Percentiles rank a stretch among this genome's conserved stretches.
phyloP scores from a whole-genome alignment of 2,888 invertebrate genomes.

The Adelognathus sp. region DNA sequence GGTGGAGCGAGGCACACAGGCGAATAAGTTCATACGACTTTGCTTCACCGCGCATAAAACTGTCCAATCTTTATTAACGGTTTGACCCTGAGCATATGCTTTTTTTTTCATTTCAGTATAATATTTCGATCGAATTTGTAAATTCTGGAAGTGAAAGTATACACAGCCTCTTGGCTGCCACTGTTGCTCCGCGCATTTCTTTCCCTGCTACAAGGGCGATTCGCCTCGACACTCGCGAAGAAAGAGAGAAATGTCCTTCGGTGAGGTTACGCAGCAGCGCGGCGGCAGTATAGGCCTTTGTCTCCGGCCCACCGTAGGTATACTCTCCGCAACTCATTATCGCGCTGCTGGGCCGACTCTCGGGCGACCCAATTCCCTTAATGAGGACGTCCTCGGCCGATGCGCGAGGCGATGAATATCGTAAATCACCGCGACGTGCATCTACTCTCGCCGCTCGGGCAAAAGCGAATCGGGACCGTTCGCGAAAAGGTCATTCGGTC shows the following conservation, averaged over 20 bases:
- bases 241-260: constrained; percentile 14
- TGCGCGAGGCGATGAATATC: constrained; percentile 54
- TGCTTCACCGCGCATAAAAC: constrained; percentile 67
- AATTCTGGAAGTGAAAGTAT: constrained; percentile 48
- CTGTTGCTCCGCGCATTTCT: constrained; percentile 32
- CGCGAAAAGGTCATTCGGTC: constrained; percentile 8
- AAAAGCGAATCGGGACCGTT: constrained; percentile 5
- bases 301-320: constrained; percentile 58
- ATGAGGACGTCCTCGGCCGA: constrained; percentile 66
- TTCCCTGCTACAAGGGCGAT: constrained; percentile 50
- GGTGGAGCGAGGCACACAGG: constrained; percentile 23
- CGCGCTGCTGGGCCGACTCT: constrained; percentile 51
- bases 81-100: constrained; percentile 8
- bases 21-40: constrained; percentile 60
- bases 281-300: constrained; percentile 61
- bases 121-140: constrained; percentile 23
- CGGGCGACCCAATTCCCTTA: constrained; percentile 70
- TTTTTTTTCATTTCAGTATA: not conserved
- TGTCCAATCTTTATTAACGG: too few species aligned
- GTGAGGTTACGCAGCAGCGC: constrained; percentile 22
- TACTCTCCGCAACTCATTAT: constrained; percentile 69
- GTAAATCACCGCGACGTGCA: constrained; percentile 52
- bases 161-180: constrained; percentile 14
- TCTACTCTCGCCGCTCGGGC: constrained; percentile 22
- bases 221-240: constrained; percentile 29